Conservation (phyloP, 2,888 invertebrate species). For the Drosophila kuntzei region DNA sequence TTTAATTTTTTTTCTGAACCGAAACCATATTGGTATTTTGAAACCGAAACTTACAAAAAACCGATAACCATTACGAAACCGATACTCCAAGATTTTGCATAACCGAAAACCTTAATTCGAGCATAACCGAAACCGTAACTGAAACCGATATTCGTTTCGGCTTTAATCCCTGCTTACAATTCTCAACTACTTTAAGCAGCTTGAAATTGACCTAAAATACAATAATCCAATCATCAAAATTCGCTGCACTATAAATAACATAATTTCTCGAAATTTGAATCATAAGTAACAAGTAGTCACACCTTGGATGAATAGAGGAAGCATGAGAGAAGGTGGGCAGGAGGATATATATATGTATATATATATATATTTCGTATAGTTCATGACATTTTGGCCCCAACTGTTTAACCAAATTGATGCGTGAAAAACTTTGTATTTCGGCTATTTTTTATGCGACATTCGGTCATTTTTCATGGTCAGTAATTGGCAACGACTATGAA, state of each 20-base stretch:
- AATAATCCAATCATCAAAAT: constrained; percentile 2
- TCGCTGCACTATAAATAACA: constrained; percentile 12
- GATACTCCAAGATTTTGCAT: too few relatives aligned
- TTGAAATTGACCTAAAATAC: background rate
- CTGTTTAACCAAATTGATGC: constrained; percentile 62
- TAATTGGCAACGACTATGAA: constrained; percentile 53
- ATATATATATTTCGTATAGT: constrained; percentile 1
- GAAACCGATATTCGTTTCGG: too few relatives aligned
- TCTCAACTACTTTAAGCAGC: constrained; percentile 3
- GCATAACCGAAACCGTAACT: too few relatives aligned
- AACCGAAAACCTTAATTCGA: too few relatives aligned
- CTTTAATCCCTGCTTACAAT: background rate
- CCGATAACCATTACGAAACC: too few relatives aligned
- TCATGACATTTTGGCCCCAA: constrained; percentile 24
- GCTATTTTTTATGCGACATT: constrained; percentile 57
- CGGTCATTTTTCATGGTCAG: constrained; percentile 66
- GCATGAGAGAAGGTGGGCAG: background rate
- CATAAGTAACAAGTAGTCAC: constrained; percentile 23
- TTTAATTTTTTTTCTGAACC: too few relatives aligned
- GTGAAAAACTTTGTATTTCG: constrained; percentile 45
- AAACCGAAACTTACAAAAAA: too few relatives aligned
- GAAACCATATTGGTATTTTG: too few relatives aligned
- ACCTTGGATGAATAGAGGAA: too few relatives aligned
- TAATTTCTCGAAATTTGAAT: constrained; percentile 30
- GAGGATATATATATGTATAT: background rate